Evolutionary conservation across 64 coral and sea anemone species (phyloP), one percentile per base, ranked within the genome.

Genomic region (Orbicella faveolata): DNA sequence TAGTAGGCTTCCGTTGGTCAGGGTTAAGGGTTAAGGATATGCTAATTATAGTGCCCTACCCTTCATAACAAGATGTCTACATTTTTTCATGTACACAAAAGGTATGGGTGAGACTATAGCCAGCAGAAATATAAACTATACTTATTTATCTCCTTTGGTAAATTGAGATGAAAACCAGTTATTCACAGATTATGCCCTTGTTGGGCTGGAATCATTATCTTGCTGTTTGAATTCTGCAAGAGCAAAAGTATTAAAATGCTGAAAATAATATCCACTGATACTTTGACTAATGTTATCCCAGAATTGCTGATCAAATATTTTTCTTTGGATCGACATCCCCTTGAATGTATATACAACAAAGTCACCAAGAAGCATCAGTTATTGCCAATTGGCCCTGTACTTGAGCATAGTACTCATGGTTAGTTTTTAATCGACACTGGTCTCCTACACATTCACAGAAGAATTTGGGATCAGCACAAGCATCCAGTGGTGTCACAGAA

Each of bases 311-410:
- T 81, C 80, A 78, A 90, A 90, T 90, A 9, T 79, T 6, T 83
- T 83, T 81, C 89, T 81, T 55, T 90, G 78, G 30, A 90, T 81
- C 30, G 65, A 65, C 77, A 90, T 90, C 26, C 89, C 89, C 74
- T 68, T 69, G 0, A 81, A 21, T 52, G 78, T 81, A 74, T 89
- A 89, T 10, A 89, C 88, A 30, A 80, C 76, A 89, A 89, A 89
- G 62, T 89, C 88, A 90, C 89, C 89, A 90, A 62, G 37, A 69
- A 81, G 89, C 78, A 62, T 63, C 62, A 81, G 78, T 90, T 74
- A 90, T 79, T 59, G 63, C 89, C 36, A 90, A 17, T 74, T 90
- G 89, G 57, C 75, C 76, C 19, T 89, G 88, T 7, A 90, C 89
- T 55, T 83, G 79, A 15, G 52, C 26, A 55, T 83, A 61, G 61